A percentile compares a stretch with the other conserved stretches of the same genome.
Evolutionary conservation across 2,797 vertebrate species (phyloP).

Genomic region (Micropoecilia bifurca): DNA sequence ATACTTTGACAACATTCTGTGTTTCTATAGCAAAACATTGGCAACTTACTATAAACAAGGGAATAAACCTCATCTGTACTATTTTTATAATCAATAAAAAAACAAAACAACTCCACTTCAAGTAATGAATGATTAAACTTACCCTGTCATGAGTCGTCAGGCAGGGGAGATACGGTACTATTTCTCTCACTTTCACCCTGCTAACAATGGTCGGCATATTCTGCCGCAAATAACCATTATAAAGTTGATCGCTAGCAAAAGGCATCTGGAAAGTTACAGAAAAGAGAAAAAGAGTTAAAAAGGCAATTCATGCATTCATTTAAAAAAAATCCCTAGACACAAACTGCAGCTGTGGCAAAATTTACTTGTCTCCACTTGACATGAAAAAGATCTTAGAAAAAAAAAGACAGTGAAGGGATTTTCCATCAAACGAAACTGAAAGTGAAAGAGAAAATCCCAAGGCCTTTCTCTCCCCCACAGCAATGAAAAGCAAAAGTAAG

Average conservation of each 20-base stretch:
- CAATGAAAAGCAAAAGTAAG: background rate
- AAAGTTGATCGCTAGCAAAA: conserved; percentile 71
- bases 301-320: background rate
- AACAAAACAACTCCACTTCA: background rate
- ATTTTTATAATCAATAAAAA: background rate
- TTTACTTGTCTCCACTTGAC: background rate
- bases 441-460: conserved; percentile 56
- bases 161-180: conserved; percentile 73
- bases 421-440: conserved; percentile 53
- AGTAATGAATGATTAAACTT: conserved; percentile 15
- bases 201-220: conserved; percentile 64
- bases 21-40: background rate
- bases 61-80: background rate
- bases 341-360: background rate
- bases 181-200: conserved; percentile 69
- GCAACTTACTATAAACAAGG: background rate
- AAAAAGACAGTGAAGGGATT: background rate
- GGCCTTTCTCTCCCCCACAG: background rate
- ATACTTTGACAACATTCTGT: background rate
- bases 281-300: background rate
- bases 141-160: conserved; percentile 80
- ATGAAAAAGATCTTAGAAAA: rapidly evolving
- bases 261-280: conserved; percentile 72
- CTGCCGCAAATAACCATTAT: conserved; percentile 66
- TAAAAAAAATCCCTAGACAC: too few species aligned